Conservation (phyloP, 2,797 vertebrate genomes). For the Acomys russatus region DNA sequence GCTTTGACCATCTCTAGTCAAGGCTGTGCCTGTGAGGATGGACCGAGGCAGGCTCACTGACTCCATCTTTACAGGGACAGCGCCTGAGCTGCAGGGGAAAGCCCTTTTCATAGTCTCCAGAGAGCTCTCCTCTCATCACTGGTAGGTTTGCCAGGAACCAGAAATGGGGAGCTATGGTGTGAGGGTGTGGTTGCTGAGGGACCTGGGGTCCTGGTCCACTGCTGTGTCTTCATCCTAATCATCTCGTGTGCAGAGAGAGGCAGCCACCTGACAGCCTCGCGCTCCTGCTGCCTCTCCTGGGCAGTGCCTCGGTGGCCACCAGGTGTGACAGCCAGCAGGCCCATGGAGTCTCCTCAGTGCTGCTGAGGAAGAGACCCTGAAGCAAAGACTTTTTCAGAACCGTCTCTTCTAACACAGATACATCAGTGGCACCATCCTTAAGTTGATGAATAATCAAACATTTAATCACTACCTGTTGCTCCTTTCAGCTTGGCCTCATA, state of each 20-base stretch:
- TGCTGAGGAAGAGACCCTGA: neutral
- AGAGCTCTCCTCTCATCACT: neutral
- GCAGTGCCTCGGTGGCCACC: neutral
- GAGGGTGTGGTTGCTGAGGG: neutral
- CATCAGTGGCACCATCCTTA: neutral
- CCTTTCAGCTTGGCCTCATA: neutral
- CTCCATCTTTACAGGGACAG: neutral
- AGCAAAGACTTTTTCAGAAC: neutral
- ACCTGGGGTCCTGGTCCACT: neutral
- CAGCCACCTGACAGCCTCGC: accelerated
- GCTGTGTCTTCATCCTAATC: neutral
- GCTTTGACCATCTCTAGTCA: neutral
- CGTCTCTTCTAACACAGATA: neutral
- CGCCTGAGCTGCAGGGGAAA: neutral
- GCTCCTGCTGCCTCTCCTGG: neutral
- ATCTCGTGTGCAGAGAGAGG: neutral
- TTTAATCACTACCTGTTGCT: neutral
- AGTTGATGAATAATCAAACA: neutral
- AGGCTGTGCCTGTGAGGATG: neutral
- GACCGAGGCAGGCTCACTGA: neutral
- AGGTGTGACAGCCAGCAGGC: neutral
- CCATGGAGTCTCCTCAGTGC: neutral
- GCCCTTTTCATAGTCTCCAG: neutral
- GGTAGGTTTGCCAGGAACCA: neutral
- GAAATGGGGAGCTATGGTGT: neutral